phyloP scores from a whole-genome alignment of 1,140 invertebrate species.

The Uloborus diversus region DNA sequence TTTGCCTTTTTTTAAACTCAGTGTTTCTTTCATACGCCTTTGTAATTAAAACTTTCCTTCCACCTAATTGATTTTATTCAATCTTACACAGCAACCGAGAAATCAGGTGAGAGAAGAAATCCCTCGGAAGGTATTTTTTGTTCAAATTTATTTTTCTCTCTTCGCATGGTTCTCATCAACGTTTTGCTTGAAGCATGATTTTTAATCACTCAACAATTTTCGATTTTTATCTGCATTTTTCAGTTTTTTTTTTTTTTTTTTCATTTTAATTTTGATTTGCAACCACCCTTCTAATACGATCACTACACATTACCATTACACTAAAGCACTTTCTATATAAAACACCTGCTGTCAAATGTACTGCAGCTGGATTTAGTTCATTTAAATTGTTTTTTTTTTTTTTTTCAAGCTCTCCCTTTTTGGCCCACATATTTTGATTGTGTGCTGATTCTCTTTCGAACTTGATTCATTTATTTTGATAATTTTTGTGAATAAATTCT shows the following conservation, averaged over 20 bases:
- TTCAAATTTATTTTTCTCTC: conserved; percentile 18
- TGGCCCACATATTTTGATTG: too few species aligned
- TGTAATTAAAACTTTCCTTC: not conserved
- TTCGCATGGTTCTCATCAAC: conserved; percentile 27
- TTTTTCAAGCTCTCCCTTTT: too few species aligned
- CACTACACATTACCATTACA: too few species aligned
- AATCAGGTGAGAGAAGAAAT: conserved; percentile 47
- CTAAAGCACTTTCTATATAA: too few species aligned
- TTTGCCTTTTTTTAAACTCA: not conserved
- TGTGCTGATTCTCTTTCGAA: too few species aligned
- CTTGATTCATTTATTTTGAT: too few species aligned
- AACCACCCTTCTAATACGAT: not conserved
- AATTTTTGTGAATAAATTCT: too few species aligned
- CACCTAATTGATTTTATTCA: conserved; percentile 20
- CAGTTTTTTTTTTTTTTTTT: not conserved
- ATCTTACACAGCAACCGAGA: conserved; percentile 52
- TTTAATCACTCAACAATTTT: too few species aligned
- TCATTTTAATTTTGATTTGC: not conserved
- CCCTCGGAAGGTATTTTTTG: conserved; percentile 49
- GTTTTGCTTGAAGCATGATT: conserved; percentile 31
- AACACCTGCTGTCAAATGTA: too few species aligned
- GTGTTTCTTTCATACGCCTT: not conserved
- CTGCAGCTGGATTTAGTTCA: too few species aligned
- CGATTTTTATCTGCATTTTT: too few species aligned
- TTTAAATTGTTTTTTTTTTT: too few species aligned